These are phyloP conservation scores for Orchestia grillus DNA, from an alignment of 1,140 invertebrate species.

Conservation along the genomic window DNA sequence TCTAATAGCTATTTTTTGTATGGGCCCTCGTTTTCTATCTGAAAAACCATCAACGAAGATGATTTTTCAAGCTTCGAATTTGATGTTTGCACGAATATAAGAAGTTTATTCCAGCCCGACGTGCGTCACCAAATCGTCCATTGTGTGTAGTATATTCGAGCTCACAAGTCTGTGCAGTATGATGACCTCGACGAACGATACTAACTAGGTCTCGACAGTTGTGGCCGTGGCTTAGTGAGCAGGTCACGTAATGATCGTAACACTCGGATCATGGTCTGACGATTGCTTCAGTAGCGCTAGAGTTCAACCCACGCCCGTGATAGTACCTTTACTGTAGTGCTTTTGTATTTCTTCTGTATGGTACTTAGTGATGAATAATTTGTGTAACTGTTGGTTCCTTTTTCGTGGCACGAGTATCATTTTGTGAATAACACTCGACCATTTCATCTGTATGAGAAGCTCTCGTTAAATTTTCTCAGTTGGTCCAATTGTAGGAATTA, in stretches of 20 bases:
- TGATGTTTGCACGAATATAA: background rate
- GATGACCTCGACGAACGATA: background rate
- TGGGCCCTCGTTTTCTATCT: background rate
- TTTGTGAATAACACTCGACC: background rate
- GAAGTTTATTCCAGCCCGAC: background rate
- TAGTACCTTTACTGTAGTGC: background rate
- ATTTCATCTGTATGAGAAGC: background rate
- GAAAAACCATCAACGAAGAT: background rate
- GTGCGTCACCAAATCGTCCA: background rate
- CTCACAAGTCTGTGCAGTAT: background rate
- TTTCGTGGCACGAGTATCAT: background rate
- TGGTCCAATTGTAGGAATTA: background rate
- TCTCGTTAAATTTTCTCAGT: background rate
- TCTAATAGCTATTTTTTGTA: background rate
- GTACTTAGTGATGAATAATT: background rate
- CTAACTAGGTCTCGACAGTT: background rate
- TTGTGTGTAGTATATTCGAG: background rate
- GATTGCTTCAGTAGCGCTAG: background rate
- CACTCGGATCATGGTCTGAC: background rate
- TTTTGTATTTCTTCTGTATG: background rate
- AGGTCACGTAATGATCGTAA: background rate
- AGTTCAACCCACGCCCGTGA: background rate
- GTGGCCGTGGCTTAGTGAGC: background rate
- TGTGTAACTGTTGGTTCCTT: background rate
- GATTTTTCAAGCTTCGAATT: background rate